Evolutionary conservation across 1,140 invertebrate species (phyloP).

Genomic region (Aphaenogaster ashmeadi): DNA sequence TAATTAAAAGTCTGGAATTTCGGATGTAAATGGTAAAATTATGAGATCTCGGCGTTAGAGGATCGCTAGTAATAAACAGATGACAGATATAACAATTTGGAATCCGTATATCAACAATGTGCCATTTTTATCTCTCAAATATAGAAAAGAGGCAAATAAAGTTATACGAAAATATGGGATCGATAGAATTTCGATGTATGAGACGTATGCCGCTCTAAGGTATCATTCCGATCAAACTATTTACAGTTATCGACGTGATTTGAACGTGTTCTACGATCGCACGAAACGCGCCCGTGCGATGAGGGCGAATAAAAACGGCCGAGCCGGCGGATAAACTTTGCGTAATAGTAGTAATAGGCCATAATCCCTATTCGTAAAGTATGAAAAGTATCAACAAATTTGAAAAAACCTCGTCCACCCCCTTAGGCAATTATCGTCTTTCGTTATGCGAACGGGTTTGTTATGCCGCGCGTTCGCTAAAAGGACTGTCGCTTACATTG

Average conservation of each 20-base stretch:
- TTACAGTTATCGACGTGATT: conserved; percentile 21
- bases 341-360: conserved; percentile 84
- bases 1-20: conserved; percentile 4
- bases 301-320: conserved; percentile 72
- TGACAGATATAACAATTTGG: background rate
- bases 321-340: conserved; percentile 82
- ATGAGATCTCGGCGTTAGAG: background rate
- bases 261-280: conserved; percentile 31
- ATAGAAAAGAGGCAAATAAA: background rate
- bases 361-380: conserved; percentile 83
- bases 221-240: conserved; percentile 18
- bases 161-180: background rate
- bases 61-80: background rate
- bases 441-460: conserved; percentile 39
- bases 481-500: conserved; percentile 61
- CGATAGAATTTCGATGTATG: background rate
- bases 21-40: background rate
- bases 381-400: conserved; percentile 84
- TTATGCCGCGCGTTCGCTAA: conserved; percentile 41
- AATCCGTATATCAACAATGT: background rate
- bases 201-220: conserved; percentile 7
- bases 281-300: background rate
- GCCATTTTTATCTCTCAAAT: background rate
- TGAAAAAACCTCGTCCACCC: conserved; percentile 76
- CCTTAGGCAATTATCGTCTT: conserved; percentile 73